Conservation (phyloP, 2,797 vertebrate species). For the Apogon hyalosoma region DNA sequence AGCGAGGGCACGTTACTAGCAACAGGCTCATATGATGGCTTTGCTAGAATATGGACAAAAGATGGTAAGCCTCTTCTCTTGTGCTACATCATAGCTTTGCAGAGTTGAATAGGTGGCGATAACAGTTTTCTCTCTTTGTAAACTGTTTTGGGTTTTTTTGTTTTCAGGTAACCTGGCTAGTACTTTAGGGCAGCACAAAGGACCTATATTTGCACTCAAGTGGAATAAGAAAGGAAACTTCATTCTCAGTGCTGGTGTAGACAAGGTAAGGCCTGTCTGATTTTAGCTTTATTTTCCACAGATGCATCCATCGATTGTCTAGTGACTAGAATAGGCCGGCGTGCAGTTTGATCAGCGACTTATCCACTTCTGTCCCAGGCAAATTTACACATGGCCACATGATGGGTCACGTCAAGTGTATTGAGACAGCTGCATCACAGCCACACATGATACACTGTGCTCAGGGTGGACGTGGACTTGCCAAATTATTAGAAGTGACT, state of each 20-base stretch:
- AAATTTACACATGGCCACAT: too few relatives aligned
- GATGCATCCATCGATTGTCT: neutral
- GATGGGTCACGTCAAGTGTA: too few relatives aligned
- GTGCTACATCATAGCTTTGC: neutral
- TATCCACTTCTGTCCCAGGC: too few relatives aligned
- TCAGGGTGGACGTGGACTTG: too few relatives aligned
- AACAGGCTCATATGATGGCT: slow-evolving; percentile 97
- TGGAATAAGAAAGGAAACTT: slow-evolving; percentile 99
- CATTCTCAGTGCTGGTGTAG: slow-evolving; percentile 98
- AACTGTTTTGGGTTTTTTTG: neutral
- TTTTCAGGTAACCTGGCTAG: slow-evolving; percentile 96
- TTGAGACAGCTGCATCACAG: too few relatives aligned
- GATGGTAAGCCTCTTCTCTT: slow-evolving; percentile 85
- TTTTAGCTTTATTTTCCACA: neutral
- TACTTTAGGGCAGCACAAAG: slow-evolving; percentile 99
- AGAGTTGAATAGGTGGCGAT: neutral
- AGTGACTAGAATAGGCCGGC: too few relatives aligned
- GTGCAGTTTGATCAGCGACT: too few relatives aligned
- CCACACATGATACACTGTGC: too few relatives aligned
- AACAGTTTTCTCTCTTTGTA: neutral
- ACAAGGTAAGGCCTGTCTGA: slow-evolving; percentile 88
- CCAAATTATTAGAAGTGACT: too few relatives aligned
- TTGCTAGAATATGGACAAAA: slow-evolving; percentile 99
- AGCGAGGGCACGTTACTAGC: slow-evolving; percentile 98
- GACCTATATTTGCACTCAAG: slow-evolving; percentile 99